Evolutionary conservation across 2,113 vertebrate species (phyloP), one percentile per base, ranked within the genome.

Genomic region (Triplophysa rosa): DNA sequence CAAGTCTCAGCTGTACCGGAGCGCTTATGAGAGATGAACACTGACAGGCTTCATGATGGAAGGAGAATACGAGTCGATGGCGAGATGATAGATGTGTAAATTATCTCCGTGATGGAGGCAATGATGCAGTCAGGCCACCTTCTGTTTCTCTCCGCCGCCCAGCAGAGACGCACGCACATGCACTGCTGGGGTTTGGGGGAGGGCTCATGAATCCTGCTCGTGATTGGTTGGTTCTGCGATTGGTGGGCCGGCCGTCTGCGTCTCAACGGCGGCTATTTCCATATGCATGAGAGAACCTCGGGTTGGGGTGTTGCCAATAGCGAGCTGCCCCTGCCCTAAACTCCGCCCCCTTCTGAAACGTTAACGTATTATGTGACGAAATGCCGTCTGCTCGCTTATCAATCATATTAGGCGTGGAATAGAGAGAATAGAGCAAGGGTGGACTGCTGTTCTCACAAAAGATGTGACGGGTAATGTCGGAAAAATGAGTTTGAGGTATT

Each of bases 71-170:
- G 93, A 93, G 94, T 93, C 95, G 95, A 96, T 94, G 95, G 92
- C 96, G 96, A 98, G 96, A 99, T 98, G 97, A 98, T 98, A 96
- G 96, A 99, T 99, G 98, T 98, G 96, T 98, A 98, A 98, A 99
- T 99, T 99, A 99, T 96, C 95, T 94, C 93, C 93, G 94, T 98
- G 97, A 98, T 97, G 97, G 96, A 96, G 96, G 95, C 98, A 99
- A 99, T 99, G 97, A 98, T 98, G 96, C 97, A 97, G 95, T 96
- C 94, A 94, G 91, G 93, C 94, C 95, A 96, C 98, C 98, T 98
- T 99, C 98, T 99, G 98, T 96, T 98, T 97, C 93, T 86, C 86
- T 90, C 85, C 85, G 80, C 70, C 82, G 89, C 80, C 86, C 86
- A 86, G 88, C 85, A 90, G 86, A 87, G 86, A 87, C 89, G 85